A percentile compares a stretch with the other conserved stretches of the same genome.
Conservation (phyloP, 2,113 vertebrate species). For the Chloropsis cyanopogon region DNA sequence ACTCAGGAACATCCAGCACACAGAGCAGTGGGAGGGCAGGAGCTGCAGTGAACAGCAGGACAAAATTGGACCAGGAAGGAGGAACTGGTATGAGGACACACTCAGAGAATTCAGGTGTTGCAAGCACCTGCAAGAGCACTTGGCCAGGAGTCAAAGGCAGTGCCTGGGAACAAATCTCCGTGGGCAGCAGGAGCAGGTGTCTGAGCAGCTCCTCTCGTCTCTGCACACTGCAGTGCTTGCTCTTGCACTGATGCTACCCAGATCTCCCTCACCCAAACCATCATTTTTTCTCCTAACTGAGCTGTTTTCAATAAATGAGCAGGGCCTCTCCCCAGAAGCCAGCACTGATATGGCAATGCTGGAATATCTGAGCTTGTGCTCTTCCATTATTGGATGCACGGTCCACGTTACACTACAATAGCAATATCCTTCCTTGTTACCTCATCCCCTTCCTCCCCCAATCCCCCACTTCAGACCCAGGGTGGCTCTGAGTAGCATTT, state of each 20-base stretch:
- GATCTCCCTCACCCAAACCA: background rate
- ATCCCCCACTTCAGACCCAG: background rate
- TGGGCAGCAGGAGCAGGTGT: background rate
- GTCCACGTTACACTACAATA: background rate
- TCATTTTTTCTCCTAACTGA: background rate
- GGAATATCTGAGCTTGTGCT: background rate
- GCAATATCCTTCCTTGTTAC: background rate
- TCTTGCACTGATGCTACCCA: background rate
- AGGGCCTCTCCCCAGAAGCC: background rate
- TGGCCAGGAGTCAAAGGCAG: background rate
- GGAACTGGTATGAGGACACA: background rate
- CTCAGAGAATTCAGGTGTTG: background rate
- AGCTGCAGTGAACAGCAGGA: background rate
- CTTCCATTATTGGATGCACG: background rate
- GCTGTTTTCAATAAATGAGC: background rate
- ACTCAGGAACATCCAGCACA: background rate
- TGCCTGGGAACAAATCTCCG: background rate
- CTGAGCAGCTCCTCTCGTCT: rapidly evolving
- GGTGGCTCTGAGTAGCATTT: background rate
- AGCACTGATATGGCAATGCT: rapidly evolving
- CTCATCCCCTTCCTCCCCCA: background rate
- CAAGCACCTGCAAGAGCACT: background rate
- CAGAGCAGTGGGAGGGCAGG: background rate
- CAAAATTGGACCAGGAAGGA: background rate
- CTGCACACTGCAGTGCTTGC: background rate